Evolutionary conservation across 2,888 invertebrate genomes (phyloP).

Genomic region (Diplolepis rosae): DNA sequence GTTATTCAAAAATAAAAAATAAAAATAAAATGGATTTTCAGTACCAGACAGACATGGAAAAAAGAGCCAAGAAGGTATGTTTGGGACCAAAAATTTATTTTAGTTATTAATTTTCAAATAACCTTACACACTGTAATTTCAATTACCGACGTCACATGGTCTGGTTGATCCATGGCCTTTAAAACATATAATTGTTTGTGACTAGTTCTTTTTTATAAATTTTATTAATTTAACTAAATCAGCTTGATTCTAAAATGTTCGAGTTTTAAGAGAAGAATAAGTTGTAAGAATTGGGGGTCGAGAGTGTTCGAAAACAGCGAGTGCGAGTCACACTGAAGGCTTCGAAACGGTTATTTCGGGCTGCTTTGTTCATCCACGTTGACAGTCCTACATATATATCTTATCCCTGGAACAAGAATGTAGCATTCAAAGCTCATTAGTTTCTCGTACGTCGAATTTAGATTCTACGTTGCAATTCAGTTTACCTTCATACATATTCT

Average conservation of each 20-base stretch:
- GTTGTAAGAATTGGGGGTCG: slow-evolving; percentile 1
- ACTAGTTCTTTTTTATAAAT: no score
- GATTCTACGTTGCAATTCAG: not conserved
- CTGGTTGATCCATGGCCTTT: no score
- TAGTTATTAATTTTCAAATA: no score
- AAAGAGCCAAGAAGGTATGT: no score
- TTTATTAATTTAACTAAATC: not conserved
- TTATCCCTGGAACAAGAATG: slow-evolving; percentile 15
- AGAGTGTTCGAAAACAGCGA: slow-evolving; percentile 2
- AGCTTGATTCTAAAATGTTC: not conserved
- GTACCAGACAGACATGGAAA: no score
- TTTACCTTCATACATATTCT: not conserved
- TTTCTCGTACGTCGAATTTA: not conserved
- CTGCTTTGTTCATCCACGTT: slow-evolving; percentile 26
- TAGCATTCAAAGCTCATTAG: slow-evolving; percentile 3
- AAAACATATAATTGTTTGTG: no score
- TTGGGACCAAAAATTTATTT: no score
- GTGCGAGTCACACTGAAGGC: slow-evolving; percentile 3
- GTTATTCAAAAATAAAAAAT: no score
- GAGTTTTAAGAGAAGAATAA: not conserved
- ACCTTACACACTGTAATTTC: no score
- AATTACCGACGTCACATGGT: no score
- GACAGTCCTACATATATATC: slow-evolving; percentile 9
- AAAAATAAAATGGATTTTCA: no score
- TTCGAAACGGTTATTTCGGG: slow-evolving; percentile 21